A percentile compares a stretch with the other conserved stretches of the same genome.
Evolutionary conservation across 2,797 vertebrate species (phyloP).

Genomic region (Thaleichthys pacificus): DNA sequence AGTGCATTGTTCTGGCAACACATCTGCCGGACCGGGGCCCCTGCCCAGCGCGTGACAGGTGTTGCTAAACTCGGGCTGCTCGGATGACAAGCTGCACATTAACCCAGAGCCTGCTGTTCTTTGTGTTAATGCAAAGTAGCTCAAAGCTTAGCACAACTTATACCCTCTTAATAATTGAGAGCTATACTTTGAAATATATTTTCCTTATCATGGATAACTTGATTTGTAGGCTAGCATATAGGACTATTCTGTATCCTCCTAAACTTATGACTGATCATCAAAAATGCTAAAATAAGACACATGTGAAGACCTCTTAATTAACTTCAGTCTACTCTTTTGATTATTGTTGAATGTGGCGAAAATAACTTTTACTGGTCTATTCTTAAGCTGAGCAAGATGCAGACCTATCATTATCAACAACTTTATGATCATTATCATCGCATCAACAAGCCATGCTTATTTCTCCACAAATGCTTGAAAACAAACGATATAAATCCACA

Average conservation of each 20-base stretch:
- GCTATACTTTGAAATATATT: background rate
- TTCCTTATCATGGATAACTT: background rate
- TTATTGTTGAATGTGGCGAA: no score
- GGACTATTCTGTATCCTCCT: background rate
- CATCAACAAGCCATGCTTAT: background rate
- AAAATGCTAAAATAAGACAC: no score
- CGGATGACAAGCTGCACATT: conserved; percentile 40
- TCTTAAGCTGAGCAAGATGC: no score
- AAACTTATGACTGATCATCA: no score
- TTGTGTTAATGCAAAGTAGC: conserved; percentile 26
- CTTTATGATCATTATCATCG: background rate
- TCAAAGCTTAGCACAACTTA: conserved; percentile 11
- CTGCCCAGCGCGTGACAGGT: conserved; percentile 67
- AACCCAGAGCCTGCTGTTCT: conserved; percentile 11
- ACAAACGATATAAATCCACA: background rate
- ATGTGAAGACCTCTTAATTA: no score
- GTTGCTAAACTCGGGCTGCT: conserved; percentile 50
- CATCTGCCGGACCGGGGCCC: conserved; percentile 62
- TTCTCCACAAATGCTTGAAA: background rate
- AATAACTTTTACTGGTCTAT: no score
- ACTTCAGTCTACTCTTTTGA: no score
- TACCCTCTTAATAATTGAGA: background rate
- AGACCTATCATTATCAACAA: background rate
- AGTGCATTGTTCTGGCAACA: conserved; percentile 55
- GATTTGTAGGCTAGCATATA: background rate